Conservation (phyloP, 2,888 invertebrate genomes). For the Stratiomys singularior region DNA sequence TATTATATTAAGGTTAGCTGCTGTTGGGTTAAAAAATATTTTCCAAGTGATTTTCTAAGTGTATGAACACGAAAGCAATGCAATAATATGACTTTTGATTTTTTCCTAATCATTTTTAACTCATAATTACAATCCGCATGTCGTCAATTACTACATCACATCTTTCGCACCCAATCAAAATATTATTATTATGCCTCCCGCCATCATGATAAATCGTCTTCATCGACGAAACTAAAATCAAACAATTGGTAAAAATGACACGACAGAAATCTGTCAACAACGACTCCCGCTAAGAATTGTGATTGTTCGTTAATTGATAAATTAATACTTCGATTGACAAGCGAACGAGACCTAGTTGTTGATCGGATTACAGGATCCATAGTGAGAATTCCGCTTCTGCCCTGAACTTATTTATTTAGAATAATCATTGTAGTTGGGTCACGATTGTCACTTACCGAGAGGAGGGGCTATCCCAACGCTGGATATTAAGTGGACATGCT, state of each 20-base stretch:
- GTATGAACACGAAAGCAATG: no score
- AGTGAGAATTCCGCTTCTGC: neutral
- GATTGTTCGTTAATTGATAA: conserved; percentile 51
- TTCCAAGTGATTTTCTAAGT: no score
- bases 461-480: neutral
- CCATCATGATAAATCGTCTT: conserved; percentile 38
- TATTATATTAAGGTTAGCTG: no score
- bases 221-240: conserved; percentile 34
- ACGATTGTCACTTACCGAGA: neutral
- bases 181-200: conserved; percentile 30
- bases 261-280: conserved; percentile 50
- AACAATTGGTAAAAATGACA: conserved; percentile 48
- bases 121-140: conserved; percentile 14
- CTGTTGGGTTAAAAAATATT: no score
- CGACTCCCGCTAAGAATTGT: conserved; percentile 47
- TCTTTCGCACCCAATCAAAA: conserved; percentile 20
- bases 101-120: no score
- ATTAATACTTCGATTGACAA: conserved; percentile 47
- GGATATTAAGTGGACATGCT: neutral
- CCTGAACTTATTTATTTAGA: conserved; percentile 8
- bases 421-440: neutral
- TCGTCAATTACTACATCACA: conserved; percentile 10
- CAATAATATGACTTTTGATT: no score
- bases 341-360: conserved; percentile 22
- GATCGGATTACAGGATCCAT: conserved; percentile 22